Evolutionary conservation across 2,888 invertebrate genomes (phyloP).

Genomic region (Zhuqinia jingwanae): DNA sequence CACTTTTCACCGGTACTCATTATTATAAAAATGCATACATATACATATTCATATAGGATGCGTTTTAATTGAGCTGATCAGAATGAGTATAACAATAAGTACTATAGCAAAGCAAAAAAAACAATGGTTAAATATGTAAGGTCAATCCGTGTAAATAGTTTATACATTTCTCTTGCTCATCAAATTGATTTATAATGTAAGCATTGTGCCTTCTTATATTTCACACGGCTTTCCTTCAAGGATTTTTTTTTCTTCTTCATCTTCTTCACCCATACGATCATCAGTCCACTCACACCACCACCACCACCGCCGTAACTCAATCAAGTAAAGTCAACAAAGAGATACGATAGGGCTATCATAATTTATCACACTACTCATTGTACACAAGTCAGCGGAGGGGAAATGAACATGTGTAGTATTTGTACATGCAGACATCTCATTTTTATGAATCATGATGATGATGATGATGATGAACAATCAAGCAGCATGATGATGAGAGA

Average conservation of each 20-base stretch:
- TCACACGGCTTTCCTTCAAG: constrained; percentile 46
- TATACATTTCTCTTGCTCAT: not conserved
- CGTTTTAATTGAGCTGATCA: constrained; percentile 5
- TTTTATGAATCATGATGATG: not conserved
- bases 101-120: not conserved
- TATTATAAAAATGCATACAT: no score
- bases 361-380: not conserved
- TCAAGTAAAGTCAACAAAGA: not conserved
- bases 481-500: not conserved
- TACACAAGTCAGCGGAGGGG: constrained; percentile 30
- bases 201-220: constrained; percentile 15
- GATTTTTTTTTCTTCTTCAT: not conserved
- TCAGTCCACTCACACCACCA: not conserved
- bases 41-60: no score
- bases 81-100: not conserved
- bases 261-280: not conserved
- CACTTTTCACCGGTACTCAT: constrained; percentile 30
- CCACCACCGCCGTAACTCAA: not conserved
- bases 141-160: not conserved
- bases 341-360: not conserved
- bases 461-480: no score
- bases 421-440: not conserved
- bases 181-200: not conserved
- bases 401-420: constrained; percentile 29
- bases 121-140: not conserved